Percentiles rank a stretch among this genome's conserved stretches.
phyloP scores from a whole-genome alignment of 2,797 vertebrate species.

The Neostethus bicornis region DNA sequence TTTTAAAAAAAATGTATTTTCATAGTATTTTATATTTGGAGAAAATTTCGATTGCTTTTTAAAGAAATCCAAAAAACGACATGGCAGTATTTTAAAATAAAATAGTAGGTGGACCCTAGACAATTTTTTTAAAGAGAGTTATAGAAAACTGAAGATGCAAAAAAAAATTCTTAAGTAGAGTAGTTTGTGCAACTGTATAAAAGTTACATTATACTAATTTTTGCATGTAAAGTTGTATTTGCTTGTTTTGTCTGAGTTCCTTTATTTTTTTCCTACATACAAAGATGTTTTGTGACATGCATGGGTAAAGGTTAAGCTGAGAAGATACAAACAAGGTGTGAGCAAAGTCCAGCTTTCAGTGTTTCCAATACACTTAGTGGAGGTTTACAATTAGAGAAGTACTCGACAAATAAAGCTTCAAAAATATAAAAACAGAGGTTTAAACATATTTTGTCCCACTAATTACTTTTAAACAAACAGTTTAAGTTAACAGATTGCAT shows the following conservation, averaged over 20 bases:
- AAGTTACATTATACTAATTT: not conserved
- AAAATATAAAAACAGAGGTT: not conserved
- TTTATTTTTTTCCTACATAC: not conserved
- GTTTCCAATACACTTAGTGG: not conserved
- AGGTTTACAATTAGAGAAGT: slow-evolving; percentile 1
- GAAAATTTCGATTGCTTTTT: too few species aligned
- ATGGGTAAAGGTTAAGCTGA: slow-evolving; percentile 19
- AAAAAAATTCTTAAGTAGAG: not conserved
- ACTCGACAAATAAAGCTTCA: not conserved
- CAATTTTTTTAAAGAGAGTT: not conserved
- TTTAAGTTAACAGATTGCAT: too few species aligned
- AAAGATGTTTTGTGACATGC: slow-evolving; percentile 15
- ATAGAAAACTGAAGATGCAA: not conserved
- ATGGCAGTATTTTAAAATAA: too few species aligned
- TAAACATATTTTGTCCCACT: not conserved
- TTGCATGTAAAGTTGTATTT: not conserved
- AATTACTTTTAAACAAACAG: not conserved
- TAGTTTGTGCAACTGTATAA: not conserved
- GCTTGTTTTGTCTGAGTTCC: not conserved
- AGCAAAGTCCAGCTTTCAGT: slow-evolving; percentile 72
- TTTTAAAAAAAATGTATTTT: too few species aligned
- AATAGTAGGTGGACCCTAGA: not conserved
- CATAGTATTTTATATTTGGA: too few species aligned
- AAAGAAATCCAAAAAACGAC: too few species aligned
- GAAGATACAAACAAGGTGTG: slow-evolving; percentile 64